A percentile compares a stretch with the other conserved stretches of the same genome.
Evolutionary conservation across 1,140 invertebrate species (phyloP).

Genomic region (Asbolus verrucosus): DNA sequence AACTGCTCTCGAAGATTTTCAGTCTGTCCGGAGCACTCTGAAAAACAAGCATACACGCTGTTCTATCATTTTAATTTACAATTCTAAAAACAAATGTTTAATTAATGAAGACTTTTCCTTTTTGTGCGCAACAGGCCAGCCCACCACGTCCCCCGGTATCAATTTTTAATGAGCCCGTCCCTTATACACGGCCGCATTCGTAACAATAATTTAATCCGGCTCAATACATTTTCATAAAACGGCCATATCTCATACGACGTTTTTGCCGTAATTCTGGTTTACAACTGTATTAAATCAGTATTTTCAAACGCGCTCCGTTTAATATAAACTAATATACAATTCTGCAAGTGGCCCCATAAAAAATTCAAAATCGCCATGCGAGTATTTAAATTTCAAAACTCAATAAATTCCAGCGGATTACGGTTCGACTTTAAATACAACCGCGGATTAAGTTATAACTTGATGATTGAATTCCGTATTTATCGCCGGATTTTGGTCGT

Average conservation of each 20-base stretch:
- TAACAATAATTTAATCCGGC: conserved; percentile 39
- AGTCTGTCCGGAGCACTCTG: conserved; percentile 8
- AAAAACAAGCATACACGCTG: conserved; percentile 34
- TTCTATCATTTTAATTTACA: conserved; percentile 47
- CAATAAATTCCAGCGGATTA: conserved; percentile 46
- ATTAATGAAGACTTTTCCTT: conserved; percentile 41
- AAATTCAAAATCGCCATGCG: conserved; percentile 14
- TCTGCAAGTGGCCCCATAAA: conserved; percentile 29
- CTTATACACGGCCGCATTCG: conserved; percentile 20
- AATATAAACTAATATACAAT: conserved; percentile 40
- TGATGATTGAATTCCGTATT: conserved; percentile 49
- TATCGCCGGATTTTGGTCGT: conserved; percentile 41
- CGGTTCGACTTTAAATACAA: conserved; percentile 10
- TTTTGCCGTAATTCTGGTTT: conserved; percentile 41
- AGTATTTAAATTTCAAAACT: conserved; percentile 48
- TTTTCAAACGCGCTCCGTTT: conserved; percentile 12
- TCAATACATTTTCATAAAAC: conserved; percentile 42
- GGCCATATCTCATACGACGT: conserved; percentile 12
- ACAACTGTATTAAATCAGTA: conserved; percentile 43
- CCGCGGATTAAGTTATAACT: conserved; percentile 47
- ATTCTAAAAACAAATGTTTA: conserved; percentile 46
- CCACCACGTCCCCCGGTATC: neutral
- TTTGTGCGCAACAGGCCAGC: conserved; percentile 2
- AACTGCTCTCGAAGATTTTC: conserved; percentile 14
- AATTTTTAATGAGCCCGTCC: conserved; percentile 37